These are phyloP conservation scores for Hesperophylax magnus DNA, from an alignment of 1,140 invertebrate species.

Conservation along the genomic window DNA sequence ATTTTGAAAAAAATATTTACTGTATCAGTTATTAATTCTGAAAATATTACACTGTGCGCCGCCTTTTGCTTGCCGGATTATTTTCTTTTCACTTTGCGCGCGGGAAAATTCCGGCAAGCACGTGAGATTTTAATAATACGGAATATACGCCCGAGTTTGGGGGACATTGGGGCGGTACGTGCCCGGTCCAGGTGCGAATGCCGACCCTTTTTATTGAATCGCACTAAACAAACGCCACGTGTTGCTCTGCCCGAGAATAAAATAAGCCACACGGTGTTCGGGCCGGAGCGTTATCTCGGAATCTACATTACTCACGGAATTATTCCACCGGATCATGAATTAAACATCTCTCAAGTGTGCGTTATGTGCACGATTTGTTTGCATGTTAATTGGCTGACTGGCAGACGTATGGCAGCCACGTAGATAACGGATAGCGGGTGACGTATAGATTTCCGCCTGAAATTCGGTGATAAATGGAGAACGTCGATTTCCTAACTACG, in stretches of 20 bases:
- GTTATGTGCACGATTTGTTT: slow-evolving; percentile 37
- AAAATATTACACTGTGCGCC: no score
- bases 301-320: slow-evolving; percentile 25
- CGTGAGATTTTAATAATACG: slow-evolving; percentile 38
- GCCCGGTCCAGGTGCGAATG: slow-evolving; percentile 43
- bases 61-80: no score
- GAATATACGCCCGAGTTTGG: not conserved
- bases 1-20: no score
- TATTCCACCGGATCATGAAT: slow-evolving; percentile 34
- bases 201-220: slow-evolving; percentile 47
- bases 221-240: slow-evolving; percentile 42
- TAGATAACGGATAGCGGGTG: not conserved
- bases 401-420: slow-evolving; percentile 7
- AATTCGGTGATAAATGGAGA: not conserved
- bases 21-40: no score
- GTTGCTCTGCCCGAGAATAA: slow-evolving; percentile 30
- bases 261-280: slow-evolving; percentile 31
- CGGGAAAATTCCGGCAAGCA: not conserved
- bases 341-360: slow-evolving; percentile 31
- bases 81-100: not conserved
- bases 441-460: not conserved
- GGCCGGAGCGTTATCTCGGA: not conserved
- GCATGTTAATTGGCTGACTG: slow-evolving; percentile 40
- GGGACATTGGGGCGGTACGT: slow-evolving; percentile 2
- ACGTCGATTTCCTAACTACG: no score